Conservation (phyloP, 2,888 invertebrate genomes). For the Napeogenes sylphis region DNA sequence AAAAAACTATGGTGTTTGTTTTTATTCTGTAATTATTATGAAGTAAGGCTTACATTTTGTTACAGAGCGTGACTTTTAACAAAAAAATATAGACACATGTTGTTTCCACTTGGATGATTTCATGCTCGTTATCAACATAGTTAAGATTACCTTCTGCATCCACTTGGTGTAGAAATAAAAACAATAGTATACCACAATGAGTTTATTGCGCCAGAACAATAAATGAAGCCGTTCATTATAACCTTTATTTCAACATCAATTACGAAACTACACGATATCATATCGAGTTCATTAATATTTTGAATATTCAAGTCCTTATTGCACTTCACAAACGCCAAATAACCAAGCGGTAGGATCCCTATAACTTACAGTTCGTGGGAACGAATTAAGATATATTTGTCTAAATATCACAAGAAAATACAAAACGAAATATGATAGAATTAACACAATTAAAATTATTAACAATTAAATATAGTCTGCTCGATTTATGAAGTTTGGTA, state of each 20-base stretch:
- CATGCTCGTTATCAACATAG: constrained; percentile 37
- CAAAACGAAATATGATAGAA: constrained; percentile 77
- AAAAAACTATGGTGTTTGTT: background rate
- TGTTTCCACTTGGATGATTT: constrained; percentile 47
- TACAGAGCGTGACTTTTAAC: constrained; percentile 12
- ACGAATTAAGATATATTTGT: constrained; percentile 70
- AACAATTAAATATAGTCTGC: constrained; percentile 72
- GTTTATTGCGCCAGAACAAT: constrained; percentile 77
- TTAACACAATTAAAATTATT: constrained; percentile 76
- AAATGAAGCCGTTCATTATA: constrained; percentile 76
- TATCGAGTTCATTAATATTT: constrained; percentile 67
- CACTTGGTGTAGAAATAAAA: constrained; percentile 60
- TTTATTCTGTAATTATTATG: background rate
- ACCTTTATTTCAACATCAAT: constrained; percentile 79
- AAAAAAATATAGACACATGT: constrained; percentile 37
- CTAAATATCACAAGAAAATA: constrained; percentile 78
- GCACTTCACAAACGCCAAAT: constrained; percentile 67
- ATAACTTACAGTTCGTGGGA: constrained; percentile 76
- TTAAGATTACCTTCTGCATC: constrained; percentile 48
- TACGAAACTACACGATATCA: constrained; percentile 73
- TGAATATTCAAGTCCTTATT: constrained; percentile 71
- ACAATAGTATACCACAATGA: constrained; percentile 70
- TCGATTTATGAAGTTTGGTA: constrained; percentile 50
- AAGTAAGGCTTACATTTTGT: background rate
- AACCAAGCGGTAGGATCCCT: constrained; percentile 68